Conservation (phyloP, 2,113 vertebrate genomes). For the Rhinoderma darwinii region DNA sequence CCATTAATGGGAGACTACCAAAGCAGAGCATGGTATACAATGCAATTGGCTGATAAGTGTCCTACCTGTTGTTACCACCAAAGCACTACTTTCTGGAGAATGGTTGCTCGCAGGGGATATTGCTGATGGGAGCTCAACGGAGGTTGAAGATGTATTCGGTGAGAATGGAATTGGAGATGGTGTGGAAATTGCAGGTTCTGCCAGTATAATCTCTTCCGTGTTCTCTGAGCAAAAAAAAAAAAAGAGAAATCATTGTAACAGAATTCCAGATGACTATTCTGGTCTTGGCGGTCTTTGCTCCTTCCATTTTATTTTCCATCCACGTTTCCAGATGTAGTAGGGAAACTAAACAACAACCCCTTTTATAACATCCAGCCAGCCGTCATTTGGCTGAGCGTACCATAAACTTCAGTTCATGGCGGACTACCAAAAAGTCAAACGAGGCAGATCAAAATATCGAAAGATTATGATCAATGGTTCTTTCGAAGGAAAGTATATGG, state of each 20-base stretch:
- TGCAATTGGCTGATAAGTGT: not conserved
- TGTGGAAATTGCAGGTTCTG: conserved; percentile 82
- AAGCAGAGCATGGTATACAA: not conserved
- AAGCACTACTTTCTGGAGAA: conserved; percentile 86
- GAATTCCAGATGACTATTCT: no score
- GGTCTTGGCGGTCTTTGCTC: no score
- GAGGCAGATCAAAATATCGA: no score
- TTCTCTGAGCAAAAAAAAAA: conserved; percentile 75
- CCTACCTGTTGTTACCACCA: conserved; percentile 87
- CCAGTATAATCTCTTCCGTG: conserved; percentile 81
- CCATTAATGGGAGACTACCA: not conserved
- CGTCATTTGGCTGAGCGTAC: no score
- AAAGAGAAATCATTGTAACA: not conserved
- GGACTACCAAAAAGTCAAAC: no score
- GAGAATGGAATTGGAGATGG: conserved; percentile 88
- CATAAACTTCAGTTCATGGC: no score
- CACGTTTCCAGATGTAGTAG: no score
- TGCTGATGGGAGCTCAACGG: conserved; percentile 81
- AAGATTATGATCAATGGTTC: no score
- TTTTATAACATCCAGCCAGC: no score
- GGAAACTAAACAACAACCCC: no score
- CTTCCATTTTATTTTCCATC: no score
- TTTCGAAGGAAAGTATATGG: no score
- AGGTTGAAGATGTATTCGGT: conserved; percentile 87
- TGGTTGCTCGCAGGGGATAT: conserved; percentile 84